Conservation (phyloP, 2,113 vertebrate species). For the Alligator sinensis region DNA sequence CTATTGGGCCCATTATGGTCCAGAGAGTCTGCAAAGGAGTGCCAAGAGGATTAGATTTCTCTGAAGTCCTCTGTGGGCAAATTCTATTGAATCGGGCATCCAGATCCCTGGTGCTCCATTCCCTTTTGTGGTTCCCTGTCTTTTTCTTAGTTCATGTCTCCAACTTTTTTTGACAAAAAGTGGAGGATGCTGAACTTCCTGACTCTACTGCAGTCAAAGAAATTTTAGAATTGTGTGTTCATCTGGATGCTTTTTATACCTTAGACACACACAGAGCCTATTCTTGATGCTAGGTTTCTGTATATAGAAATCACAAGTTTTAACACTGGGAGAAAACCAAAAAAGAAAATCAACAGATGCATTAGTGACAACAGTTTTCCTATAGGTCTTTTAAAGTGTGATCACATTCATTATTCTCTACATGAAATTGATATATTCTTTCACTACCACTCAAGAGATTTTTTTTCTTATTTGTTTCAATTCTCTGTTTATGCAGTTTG, state of each 20-base stretch:
- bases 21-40: background rate
- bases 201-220: background rate
- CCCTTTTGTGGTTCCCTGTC: background rate
- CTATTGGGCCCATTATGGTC: background rate
- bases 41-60: fast-evolving
- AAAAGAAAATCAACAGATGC: background rate
- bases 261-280: fast-evolving
- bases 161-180: background rate
- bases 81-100: background rate
- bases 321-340: background rate
- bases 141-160: background rate
- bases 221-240: background rate
- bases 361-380: background rate
- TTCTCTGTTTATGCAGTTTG: constrained; percentile 28
- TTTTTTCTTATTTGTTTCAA: constrained; percentile 25
- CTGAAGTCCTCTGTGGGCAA: no score
- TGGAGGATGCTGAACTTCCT: background rate
- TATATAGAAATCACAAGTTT: background rate
- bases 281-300: background rate
- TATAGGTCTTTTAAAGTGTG: constrained; percentile 5
- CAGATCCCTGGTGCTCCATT: background rate
- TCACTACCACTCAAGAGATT: background rate
- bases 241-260: background rate
- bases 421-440: constrained; percentile 5
- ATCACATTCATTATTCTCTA: background rate